These are phyloP conservation scores for Ophiodon elongatus DNA, from an alignment of 2,113 vertebrate species.

Conservation along the genomic window DNA sequence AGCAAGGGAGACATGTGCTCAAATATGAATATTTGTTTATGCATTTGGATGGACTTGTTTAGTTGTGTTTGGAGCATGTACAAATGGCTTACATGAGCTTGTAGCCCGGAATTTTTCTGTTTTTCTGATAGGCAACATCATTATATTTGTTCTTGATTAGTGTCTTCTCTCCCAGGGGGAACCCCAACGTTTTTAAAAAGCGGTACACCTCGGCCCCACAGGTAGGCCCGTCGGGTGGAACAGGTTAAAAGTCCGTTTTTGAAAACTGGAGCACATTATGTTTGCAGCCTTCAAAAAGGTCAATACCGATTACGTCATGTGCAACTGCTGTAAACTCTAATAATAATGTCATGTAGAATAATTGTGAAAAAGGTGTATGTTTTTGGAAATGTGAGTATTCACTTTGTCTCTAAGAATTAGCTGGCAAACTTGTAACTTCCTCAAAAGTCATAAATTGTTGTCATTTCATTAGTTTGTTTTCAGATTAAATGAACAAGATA, in stretches of 20 bases:
- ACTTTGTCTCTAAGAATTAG: neutral
- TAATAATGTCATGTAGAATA: neutral
- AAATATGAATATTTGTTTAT: no score
- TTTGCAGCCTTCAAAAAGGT: slow-evolving; percentile 2
- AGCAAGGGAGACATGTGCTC: no score
- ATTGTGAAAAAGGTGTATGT: neutral
- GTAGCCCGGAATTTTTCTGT: no score
- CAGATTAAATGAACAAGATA: neutral
- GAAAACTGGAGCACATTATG: slow-evolving; percentile 14
- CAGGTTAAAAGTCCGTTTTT: neutral
- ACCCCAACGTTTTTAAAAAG: no score
- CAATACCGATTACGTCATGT: neutral
- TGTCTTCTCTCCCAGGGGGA: no score
- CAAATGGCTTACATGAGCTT: no score
- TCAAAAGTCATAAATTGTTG: neutral
- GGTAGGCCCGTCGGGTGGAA: no score
- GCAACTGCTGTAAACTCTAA: neutral
- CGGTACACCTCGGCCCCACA: no score
- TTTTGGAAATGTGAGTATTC: neutral
- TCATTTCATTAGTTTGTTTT: neutral
- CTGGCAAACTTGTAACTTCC: neutral
- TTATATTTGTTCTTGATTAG: no score
- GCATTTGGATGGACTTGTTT: no score
- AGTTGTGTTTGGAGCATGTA: no score
- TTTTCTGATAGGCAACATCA: no score